Percentiles rank a stretch among this genome's conserved stretches.
These are phyloP conservation scores for Microctonus aethiopoides DNA, from an alignment of 2,888 invertebrate genomes.

Conservation along the genomic window DNA sequence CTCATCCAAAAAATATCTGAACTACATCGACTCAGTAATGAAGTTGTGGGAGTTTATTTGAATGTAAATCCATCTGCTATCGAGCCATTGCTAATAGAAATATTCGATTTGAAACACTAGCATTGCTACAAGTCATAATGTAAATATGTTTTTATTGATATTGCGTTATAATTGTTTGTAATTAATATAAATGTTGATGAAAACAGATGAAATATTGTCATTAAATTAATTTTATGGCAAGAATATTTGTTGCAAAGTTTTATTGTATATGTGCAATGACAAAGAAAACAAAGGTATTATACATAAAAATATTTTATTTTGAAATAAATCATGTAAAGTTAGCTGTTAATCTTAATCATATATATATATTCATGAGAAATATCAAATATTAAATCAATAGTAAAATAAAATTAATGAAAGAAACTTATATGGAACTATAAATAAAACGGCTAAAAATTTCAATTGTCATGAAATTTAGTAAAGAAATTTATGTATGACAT, in stretches of 20 bases:
- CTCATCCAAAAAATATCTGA: conserved; percentile 93
- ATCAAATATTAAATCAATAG: neutral
- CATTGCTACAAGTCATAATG: neutral
- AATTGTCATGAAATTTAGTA: neutral
- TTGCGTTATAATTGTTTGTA: neutral
- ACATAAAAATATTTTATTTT: neutral
- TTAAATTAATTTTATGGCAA: neutral
- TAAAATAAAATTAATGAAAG: neutral
- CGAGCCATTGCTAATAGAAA: conserved; percentile 93
- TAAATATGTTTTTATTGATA: neutral
- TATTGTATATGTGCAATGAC: neutral
- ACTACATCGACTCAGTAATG: conserved; percentile 87
- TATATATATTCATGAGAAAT: too few relatives aligned
- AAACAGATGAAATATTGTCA: neutral
- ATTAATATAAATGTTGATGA: neutral
- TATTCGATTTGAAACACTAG: conserved; percentile 86
- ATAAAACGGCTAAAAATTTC: neutral
- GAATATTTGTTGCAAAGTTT: neutral
- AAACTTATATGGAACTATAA: neutral
- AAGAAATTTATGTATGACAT: conserved; percentile 24
- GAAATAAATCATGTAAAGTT: neutral
- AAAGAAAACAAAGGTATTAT: neutral
- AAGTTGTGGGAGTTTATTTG: conserved; percentile 90
- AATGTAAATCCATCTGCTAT: conserved; percentile 92
- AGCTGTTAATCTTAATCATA: neutral